A percentile compares a stretch with the other conserved stretches of the same genome.
These are phyloP conservation scores for Amyelois transitella DNA, from an alignment of 1,140 invertebrate species.

Conservation along the genomic window DNA sequence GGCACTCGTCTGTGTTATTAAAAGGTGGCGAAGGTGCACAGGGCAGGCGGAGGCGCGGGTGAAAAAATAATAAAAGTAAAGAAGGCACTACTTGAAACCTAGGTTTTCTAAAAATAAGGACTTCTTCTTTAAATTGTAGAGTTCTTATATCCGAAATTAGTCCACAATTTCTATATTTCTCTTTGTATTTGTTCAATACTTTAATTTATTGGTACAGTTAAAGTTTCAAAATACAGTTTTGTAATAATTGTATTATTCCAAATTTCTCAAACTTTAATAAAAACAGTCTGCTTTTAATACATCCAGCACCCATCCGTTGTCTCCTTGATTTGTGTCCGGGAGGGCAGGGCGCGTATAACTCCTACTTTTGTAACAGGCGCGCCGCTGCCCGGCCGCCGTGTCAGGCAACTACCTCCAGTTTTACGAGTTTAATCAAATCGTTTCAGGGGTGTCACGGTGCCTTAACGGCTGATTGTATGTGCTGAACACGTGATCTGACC, in stretches of 20 bases:
- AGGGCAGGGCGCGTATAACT: conserved; percentile 54
- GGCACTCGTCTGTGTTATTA: conserved; percentile 72
- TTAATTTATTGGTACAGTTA: no score
- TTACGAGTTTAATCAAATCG: conserved; percentile 67
- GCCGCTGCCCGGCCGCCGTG: conserved; percentile 25
- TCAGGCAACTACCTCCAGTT: conserved; percentile 39
- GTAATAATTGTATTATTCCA: no score
- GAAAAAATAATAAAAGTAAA: not conserved
- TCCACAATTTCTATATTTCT: no score
- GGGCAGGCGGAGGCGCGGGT: conserved; percentile 25
- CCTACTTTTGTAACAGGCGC: conserved; percentile 42
- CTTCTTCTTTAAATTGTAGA: no score
- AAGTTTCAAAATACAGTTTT: no score
- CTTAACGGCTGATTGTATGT: conserved; percentile 47
- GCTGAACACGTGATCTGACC: conserved; percentile 40
- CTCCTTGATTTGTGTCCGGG: conserved; percentile 4
- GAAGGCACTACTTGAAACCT: not conserved
- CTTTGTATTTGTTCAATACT: no score
- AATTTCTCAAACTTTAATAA: no score
- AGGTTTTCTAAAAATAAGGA: no score
- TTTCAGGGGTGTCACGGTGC: conserved; percentile 50
- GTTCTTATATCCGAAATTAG: no score
- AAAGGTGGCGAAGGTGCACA: conserved; percentile 54
- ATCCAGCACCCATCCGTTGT: not conserved
- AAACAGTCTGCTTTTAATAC: not conserved